These are phyloP conservation scores for Lepus americanus DNA, from an alignment of 2,113 vertebrate species.

Conservation along the genomic window DNA sequence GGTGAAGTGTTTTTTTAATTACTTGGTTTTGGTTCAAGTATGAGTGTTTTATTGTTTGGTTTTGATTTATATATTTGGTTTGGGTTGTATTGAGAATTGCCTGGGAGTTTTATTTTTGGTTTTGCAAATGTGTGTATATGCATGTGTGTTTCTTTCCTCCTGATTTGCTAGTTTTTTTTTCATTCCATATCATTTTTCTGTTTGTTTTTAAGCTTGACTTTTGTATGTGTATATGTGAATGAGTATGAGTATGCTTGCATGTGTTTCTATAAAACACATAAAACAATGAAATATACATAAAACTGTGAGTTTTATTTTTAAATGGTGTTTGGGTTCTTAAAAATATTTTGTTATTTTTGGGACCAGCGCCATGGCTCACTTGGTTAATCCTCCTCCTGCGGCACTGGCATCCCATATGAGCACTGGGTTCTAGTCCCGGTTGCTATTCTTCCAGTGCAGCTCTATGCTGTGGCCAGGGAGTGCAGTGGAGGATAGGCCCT, in stretches of 20 bases:
- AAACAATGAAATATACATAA: too few relatives aligned
- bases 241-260: neutral
- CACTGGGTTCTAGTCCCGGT: too few relatives aligned
- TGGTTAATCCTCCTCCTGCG: too few relatives aligned
- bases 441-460: too few relatives aligned
- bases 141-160: neutral
- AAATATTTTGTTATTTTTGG: neutral
- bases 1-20: neutral
- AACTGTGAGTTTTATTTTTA: neutral
- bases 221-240: neutral
- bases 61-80: neutral
- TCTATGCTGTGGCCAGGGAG: too few relatives aligned
- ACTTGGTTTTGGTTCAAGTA: neutral
- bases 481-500: too few relatives aligned
- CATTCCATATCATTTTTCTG: neutral
- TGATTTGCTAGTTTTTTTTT: neutral
- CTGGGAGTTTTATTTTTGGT: neutral
- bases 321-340: neutral
- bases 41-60: neutral
- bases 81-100: neutral
- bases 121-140: neutral
- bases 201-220: neutral
- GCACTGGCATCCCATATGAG: too few relatives aligned
- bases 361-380: too few relatives aligned
- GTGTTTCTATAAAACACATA: neutral